Evolutionary conservation across 2,113 vertebrate species (phyloP), one percentile per base, ranked within the genome.

Genomic region (Copsychus sechellarum): DNA sequence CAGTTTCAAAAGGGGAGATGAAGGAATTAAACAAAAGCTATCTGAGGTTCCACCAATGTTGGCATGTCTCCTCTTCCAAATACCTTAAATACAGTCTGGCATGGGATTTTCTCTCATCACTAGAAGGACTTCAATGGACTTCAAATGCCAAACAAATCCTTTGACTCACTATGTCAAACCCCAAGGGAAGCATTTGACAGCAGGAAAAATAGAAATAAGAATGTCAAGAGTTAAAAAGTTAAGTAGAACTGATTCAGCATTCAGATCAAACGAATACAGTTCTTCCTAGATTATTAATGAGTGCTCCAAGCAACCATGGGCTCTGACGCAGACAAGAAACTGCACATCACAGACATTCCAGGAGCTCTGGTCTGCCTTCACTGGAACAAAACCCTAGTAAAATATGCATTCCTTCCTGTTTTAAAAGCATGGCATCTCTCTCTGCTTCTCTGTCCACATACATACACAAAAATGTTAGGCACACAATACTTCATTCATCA

Each of bases 281-380:
- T 92, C 62, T 88, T 94, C 86, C 64, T 20, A 90, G 78, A 51
- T 90, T 91, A 91, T 94, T 94, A 95, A 88, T 1, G 5, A 92
- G 78, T 5, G n/a, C 93, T 96, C 45, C 73, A 80, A 95, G 91
- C 81, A 90, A 91, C 48, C 0, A 0, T 61, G 51, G 71, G 62
- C 89, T 92, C 73, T 87, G 84, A 95, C 0, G 7, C 48, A 92
- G 91, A 93, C 81, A 92, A 96, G 89, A 95, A 81, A 85, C 61
- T 91, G 89, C 79, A 90, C 84, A 97, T 97, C 91, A 89, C 65
- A 95, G 48, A 66, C 84, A 95, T 95, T 92, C 94, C 86, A 93
- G 50, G 65, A 95, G 48, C 73, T 57, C 58, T 45, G 18, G n/a
- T 91, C 82, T 79, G 40, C 33, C 81, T 69, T 51, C 4, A 2